Percentiles rank a stretch among this genome's conserved stretches.
These are phyloP conservation scores for Tortrix viridana DNA, from an alignment of 2,888 invertebrate species.

Conservation along the genomic window DNA sequence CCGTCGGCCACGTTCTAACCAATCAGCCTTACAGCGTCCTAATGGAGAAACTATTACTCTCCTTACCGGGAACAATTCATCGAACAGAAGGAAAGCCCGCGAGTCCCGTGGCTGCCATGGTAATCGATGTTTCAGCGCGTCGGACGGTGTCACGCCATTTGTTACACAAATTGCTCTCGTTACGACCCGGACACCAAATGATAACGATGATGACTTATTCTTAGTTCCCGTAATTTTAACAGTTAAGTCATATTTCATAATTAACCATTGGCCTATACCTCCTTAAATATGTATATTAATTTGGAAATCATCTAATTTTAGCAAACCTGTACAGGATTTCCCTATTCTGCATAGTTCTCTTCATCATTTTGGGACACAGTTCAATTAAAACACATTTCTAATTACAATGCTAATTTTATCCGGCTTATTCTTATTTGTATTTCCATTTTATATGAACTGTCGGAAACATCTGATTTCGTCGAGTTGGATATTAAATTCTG, in stretches of 20 bases:
- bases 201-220: conserved; percentile 37
- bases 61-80: conserved; percentile 52
- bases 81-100: conserved; percentile 22
- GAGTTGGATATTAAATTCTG: conserved; percentile 21
- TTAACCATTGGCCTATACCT: conserved; percentile 22
- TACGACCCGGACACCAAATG: conserved; percentile 36
- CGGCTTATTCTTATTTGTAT: conserved; percentile 22
- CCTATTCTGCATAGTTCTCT: too few species aligned
- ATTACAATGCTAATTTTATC: conserved; percentile 20
- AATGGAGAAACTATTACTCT: conserved; percentile 66
- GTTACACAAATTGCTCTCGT: conserved; percentile 55
- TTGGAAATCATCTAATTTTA: too few species aligned
- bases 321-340: too few species aligned
- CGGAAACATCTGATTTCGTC: conserved; percentile 9
- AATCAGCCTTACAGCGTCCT: conserved; percentile 53
- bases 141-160: conserved; percentile 56
- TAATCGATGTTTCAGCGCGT: conserved; percentile 56
- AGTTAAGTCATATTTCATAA: conserved; percentile 33
- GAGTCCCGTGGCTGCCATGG: conserved; percentile 44
- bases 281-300: too few species aligned
- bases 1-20: conserved; percentile 47
- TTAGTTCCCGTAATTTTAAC: conserved; percentile 34
- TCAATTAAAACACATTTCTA: background rate
- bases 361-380: background rate
- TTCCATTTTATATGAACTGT: conserved; percentile 18